Base-by-base conservation (phyloP, 2,888 invertebrate genomes). In the Heliconius charithonia region DNA sequence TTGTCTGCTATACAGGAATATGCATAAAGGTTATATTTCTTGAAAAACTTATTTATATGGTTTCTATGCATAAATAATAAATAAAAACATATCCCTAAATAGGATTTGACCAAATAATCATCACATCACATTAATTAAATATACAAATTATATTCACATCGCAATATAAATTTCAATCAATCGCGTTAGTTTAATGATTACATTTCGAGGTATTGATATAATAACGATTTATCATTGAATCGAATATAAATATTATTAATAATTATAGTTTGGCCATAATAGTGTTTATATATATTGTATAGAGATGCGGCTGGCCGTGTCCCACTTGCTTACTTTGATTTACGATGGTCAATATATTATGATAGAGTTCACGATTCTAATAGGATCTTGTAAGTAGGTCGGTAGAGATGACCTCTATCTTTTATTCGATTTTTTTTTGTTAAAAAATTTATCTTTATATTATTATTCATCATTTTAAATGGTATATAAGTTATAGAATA, bases 261-360 rank as follows among this genome's bases (percentile, higher is more conserved):
- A 67, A 67, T 41, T n/a, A 45, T 45, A 16, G 41, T 41, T 69
- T 45, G 13, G 12, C 37, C 25, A 16, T 69, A 16, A 59, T 10
- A 16, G 16, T 41, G 16, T 41, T 19, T 29, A 65, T 25, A 29
- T 19, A 19, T 32, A 29, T 41, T 29, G 37, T 63, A 74, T 62
- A 29, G 27, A 29, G n/a, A 32, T 13, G 32, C 37, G 10, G 56
- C 62, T 22, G 77, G 59, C 66, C 77, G 73, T 77, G 77, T 56
- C 56, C 66, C 37, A 77, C 66, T 73, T 77, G 72, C 76, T 69
- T 25, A 45, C 19, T 25, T 41, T 62, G 62, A 76, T 70, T 32
- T 69, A 76, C 69, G 69, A 77, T 27, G 9, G 10, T 32, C 65
- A 65, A 72, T 77, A 65, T 19, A 45, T 74, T 74, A 63, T 59